Percentiles rank a stretch among this genome's conserved stretches.
Evolutionary conservation across 2,113 vertebrate species (phyloP).

Genomic region (Empidonax traillii): DNA sequence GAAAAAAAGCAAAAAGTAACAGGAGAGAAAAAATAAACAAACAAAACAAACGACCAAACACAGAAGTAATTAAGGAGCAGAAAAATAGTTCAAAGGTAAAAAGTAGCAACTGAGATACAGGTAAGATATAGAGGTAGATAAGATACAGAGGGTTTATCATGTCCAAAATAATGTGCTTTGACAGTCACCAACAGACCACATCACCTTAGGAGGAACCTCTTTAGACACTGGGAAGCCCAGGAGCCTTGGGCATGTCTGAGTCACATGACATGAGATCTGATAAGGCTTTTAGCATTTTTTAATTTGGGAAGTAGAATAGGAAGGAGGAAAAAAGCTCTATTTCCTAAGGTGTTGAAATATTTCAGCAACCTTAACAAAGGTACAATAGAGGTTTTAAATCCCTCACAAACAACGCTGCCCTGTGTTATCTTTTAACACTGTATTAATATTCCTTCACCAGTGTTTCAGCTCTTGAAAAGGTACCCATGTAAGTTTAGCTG

Average conservation of each 20-base stretch:
- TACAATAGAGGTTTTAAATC: background rate
- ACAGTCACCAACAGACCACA: background rate
- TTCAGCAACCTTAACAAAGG: background rate
- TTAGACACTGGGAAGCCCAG: background rate
- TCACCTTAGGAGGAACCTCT: background rate
- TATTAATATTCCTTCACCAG: background rate
- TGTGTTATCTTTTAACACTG: background rate
- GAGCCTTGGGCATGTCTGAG: background rate
- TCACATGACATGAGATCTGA: background rate
- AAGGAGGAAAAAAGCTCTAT: background rate
- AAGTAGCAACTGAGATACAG: background rate
- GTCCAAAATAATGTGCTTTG: background rate
- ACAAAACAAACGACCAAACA: rapidly evolving
- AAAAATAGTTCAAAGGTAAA: background rate
- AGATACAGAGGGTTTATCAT: background rate
- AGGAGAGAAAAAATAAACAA: background rate
- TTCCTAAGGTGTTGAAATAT: background rate
- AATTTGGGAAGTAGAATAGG: background rate
- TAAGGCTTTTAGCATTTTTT: background rate
- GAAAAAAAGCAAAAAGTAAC: background rate
- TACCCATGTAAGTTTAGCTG: background rate
- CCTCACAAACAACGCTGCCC: background rate
- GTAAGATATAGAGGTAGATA: background rate
- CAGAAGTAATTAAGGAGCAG: background rate
- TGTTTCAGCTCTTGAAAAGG: background rate